Base-by-base conservation (phyloP, 1,140 invertebrate genomes). In the Onthophagus taurus region DNA sequence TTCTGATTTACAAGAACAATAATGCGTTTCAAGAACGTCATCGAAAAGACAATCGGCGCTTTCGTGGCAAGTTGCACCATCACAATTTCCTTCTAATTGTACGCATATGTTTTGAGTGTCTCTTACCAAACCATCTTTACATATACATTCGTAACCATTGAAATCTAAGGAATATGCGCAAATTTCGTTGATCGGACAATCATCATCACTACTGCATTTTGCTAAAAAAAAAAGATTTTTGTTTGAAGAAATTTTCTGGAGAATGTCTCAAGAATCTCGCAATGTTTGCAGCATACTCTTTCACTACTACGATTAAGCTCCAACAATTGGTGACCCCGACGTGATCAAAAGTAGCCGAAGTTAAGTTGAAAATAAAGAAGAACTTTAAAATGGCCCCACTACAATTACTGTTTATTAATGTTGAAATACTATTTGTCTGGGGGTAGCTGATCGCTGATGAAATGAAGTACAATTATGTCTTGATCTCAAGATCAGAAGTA, bases 1-100 rank as follows among this genome's bases (percentile, higher is more conserved):
- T 0, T 85, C 88, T 1, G 67, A 60, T 33, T 81, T 77, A 61
- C 90, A 95, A 37, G 77, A 69, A 58, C 91, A 95, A 23, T 75
- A 87, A 48, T 78, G 72, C 0, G 76, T 72, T 33, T 63, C 51
- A 45, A 68, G 60, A 9, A 54, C 53, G 1, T 59, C 49, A 48
- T 80, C 76, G 52, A 61, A 76, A 9, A 74, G 57, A 56, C 77
- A 79, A 29, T 77, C 72, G 34, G 74, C 76, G 54, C 75, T 72
- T 24, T 73, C 72, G 0, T 70, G 73, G 43, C 75, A 78, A 14
- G 59, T 69, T 8, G 70, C 75, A 4, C 68, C 68, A 37, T 74
- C 76, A 49, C 78, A 80, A 2, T 63, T 58, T 0, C 66, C 67
- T 2, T 61, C 69, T 13, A 69, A 63, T 8, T 61, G 65, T 6